These are phyloP conservation scores for Hystrix brachyura DNA, from an alignment of 2,113 vertebrate species.

Conservation along the genomic window DNA sequence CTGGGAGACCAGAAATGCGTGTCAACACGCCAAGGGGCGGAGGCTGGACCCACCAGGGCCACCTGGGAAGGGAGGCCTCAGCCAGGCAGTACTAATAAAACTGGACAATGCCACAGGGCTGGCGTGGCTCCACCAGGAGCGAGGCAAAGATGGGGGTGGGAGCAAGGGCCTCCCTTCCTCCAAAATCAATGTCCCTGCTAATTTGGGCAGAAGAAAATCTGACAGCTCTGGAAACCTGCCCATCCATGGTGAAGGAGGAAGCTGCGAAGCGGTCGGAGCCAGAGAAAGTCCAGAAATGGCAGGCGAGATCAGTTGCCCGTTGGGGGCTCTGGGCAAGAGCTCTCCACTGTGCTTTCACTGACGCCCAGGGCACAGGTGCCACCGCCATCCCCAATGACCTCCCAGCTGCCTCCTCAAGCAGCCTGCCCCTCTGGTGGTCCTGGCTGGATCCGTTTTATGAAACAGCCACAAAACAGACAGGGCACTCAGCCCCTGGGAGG, in stretches of 20 bases:
- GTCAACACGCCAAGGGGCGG: conserved; percentile 56
- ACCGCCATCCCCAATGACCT: not conserved
- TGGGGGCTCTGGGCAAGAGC: conserved; percentile 44
- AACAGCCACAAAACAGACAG: not conserved
- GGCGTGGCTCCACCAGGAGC: conserved; percentile 57
- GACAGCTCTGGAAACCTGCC: conserved; percentile 84
- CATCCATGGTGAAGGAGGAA: conserved; percentile 65
- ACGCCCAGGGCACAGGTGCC: conserved; percentile 57
- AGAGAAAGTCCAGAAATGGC: conserved; percentile 23
- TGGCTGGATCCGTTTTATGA: conserved; percentile 46
- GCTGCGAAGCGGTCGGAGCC: conserved; percentile 60
- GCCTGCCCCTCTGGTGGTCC: conserved; percentile 17
- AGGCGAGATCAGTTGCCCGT: conserved; percentile 13
- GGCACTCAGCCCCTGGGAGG: not conserved
- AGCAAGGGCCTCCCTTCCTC: conserved; percentile 81
- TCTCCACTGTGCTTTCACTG: conserved; percentile 37
- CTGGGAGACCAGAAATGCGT: conserved; percentile 69
- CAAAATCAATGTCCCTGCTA: conserved; percentile 83
- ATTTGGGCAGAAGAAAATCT: conserved; percentile 82
- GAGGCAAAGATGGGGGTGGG: conserved; percentile 55
- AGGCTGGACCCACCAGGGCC: conserved; percentile 57
- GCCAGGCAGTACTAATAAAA: conserved; percentile 84
- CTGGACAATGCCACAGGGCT: conserved; percentile 64
- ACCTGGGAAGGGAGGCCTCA: conserved; percentile 73
- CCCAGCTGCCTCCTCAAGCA: conserved; percentile 2